Evolutionary conservation across 2,113 vertebrate genomes (phyloP).

Genomic region (Caranx ignobilis): DNA sequence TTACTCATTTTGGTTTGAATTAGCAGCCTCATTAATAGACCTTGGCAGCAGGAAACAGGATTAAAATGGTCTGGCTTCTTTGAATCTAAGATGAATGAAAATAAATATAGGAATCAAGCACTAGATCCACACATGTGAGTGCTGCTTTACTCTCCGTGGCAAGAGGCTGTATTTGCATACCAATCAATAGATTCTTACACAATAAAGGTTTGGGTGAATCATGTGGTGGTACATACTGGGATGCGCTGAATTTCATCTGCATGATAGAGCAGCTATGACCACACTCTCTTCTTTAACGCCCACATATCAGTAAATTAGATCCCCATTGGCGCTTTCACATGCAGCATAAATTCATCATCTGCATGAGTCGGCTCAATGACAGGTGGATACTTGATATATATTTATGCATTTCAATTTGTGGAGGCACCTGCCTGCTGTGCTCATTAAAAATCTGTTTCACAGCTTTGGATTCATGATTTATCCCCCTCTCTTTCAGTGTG

Average conservation of each 20-base stretch:
- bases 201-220: slow-evolving; percentile 54
- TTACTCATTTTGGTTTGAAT: slow-evolving; percentile 31
- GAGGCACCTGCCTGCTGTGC: slow-evolving; percentile 40
- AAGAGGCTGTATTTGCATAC: slow-evolving; percentile 59
- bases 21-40: slow-evolving; percentile 11
- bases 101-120: slow-evolving; percentile 18
- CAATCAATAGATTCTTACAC: slow-evolving; percentile 58
- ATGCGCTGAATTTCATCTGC: slow-evolving; percentile 39
- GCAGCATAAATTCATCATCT: slow-evolving; percentile 24
- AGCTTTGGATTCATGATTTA: slow-evolving; percentile 9
- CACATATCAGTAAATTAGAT: slow-evolving; percentile 47
- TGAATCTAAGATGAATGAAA: slow-evolving; percentile 15
- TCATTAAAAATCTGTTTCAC: slow-evolving; percentile 45
- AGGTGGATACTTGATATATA: slow-evolving; percentile 28
- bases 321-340: slow-evolving; percentile 12
- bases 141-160: slow-evolving; percentile 1
- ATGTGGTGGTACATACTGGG: slow-evolving; percentile 18
- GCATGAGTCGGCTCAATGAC: slow-evolving; percentile 41
- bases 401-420: slow-evolving; percentile 48
- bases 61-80: slow-evolving; percentile 3
- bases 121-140: not conserved
- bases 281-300: slow-evolving; percentile 26
- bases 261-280: slow-evolving; percentile 36
- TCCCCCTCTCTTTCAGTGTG: not conserved
- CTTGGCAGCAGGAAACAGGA: slow-evolving; percentile 23